A percentile compares a stretch with the other conserved stretches of the same genome.
phyloP scores from a whole-genome alignment of 1,140 invertebrate genomes.

The Zelostemma sp. region DNA sequence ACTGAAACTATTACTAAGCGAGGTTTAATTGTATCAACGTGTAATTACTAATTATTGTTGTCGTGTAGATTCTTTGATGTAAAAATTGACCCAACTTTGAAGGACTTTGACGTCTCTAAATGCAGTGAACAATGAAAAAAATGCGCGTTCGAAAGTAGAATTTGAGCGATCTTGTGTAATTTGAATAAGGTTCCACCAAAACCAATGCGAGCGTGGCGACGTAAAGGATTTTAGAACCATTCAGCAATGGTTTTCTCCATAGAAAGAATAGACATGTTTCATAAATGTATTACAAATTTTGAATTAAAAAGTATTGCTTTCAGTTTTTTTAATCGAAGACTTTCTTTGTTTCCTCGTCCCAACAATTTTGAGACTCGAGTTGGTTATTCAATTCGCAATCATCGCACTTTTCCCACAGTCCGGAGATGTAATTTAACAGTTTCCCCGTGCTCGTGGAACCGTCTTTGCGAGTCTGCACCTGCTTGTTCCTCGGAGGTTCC shows the following conservation, averaged over 20 bases:
- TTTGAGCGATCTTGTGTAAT: slow-evolving; percentile 44
- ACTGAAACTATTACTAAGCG: slow-evolving; percentile 57
- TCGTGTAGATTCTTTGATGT: slow-evolving; percentile 67
- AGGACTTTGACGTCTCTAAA: slow-evolving; percentile 56
- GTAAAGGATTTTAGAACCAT: slow-evolving; percentile 15
- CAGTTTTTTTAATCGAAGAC: slow-evolving; percentile 59
- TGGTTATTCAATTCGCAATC: neutral
- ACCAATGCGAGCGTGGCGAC: slow-evolving; percentile 15
- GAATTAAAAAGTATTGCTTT: slow-evolving; percentile 66
- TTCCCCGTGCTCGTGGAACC: slow-evolving; percentile 69
- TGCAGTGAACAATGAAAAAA: slow-evolving; percentile 37
- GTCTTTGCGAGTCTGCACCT: slow-evolving; percentile 72
- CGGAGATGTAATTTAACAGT: slow-evolving; percentile 70
- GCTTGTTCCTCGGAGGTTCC: slow-evolving; percentile 62
- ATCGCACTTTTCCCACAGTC: slow-evolving; percentile 67
- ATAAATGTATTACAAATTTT: slow-evolving; percentile 61
- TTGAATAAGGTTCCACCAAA: slow-evolving; percentile 57
- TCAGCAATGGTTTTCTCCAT: slow-evolving; percentile 39
- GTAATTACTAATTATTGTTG: slow-evolving; percentile 68
- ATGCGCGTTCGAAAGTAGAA: slow-evolving; percentile 34
- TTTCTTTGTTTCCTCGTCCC: slow-evolving; percentile 25
- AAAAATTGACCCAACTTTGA: slow-evolving; percentile 67
- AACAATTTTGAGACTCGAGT: too few relatives aligned
- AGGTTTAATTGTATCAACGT: slow-evolving; percentile 66
- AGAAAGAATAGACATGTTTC: slow-evolving; percentile 35